Base-by-base conservation (phyloP, 1,140 invertebrate species). In the Drosophila rufa region DNA sequence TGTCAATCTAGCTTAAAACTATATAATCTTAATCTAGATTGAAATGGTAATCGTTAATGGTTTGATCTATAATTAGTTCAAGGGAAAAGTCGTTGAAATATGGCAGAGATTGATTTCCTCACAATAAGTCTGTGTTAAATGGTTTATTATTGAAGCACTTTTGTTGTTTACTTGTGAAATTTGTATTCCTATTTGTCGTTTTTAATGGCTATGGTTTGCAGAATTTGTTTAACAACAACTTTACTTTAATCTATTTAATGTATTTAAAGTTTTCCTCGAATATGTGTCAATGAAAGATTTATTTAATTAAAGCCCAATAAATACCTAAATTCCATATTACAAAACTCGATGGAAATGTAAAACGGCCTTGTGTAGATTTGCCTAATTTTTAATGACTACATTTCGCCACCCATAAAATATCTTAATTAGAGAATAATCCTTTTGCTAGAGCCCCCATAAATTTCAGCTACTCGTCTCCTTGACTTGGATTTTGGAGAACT, bases 1-100 rank as follows among this genome's bases (percentile, higher is more conserved):
- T 38, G 53, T 14, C 2, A 40, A 36, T 36, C 9, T 36, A 3
- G 17, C 0, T 12, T 22, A n/a, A n/a, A n/a, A n/a, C n/a, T n/a
- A n/a, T n/a, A n/a, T n/a, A 36, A 40, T 56, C 19, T 11, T 38
- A 14, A 8, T 38, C 19, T 38, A 22, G 4, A 55, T 22, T 4
- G 14, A 22, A 2, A 15, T 55, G 33, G 19, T 14, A 38, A 55
- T 38, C 12, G 19, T 56, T 40, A 40, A 40, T 40, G 22, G 14
- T n/a, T 56, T 56, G 33, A 40, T 40, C 36, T 56, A n/a, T 56
- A 56, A 56, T 40, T 40, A 40, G 14, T 40, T 56, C 53, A 56
- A 56, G 53, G 53, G 8, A 15, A 19, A 25, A 25, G 14, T 38
- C 4, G 19, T 6, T 19, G 22, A 38, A 38, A 8, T 55, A 38